phyloP scores from a whole-genome alignment of 2,888 invertebrate species.

The Cantharis lateralis region DNA sequence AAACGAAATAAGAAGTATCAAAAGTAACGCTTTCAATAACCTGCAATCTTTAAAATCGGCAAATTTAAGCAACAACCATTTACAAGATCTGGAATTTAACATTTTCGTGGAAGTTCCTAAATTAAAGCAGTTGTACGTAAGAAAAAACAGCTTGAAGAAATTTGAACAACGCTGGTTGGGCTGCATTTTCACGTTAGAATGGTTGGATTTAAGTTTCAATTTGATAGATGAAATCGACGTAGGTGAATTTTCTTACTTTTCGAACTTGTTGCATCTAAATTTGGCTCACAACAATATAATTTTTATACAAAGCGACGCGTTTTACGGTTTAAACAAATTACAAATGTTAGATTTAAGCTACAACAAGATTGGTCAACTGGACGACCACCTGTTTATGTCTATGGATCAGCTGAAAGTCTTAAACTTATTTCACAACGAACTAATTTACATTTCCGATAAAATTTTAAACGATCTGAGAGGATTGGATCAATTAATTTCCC shows the following conservation, averaged over 20 bases:
- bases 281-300: conserved; percentile 5
- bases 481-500: conserved; percentile 3
- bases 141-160: neutral
- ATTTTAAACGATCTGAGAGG: neutral
- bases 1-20: conserved; percentile 6
- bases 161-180: conserved; percentile 17
- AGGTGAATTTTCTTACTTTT: neutral
- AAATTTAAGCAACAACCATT: conserved; percentile 4
- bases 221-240: neutral
- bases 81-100: conserved; percentile 3
- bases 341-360: conserved; percentile 18
- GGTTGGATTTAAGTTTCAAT: conserved; percentile 4
- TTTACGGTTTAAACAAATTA: neutral
- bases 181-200: neutral
- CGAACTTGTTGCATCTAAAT: neutral
- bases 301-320: neutral
- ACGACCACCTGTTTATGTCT: neutral
- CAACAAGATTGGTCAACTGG: conserved; percentile 6
- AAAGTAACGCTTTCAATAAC: conserved; percentile 4
- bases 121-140: neutral
- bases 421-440: conserved; percentile 13
- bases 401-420: neutral
- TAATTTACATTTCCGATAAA: neutral
- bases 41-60: conserved; percentile 1
- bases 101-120: conserved; percentile 3